Evolutionary conservation across 2,888 invertebrate genomes (phyloP).

Genomic region (Exocentrus adspersus): DNA sequence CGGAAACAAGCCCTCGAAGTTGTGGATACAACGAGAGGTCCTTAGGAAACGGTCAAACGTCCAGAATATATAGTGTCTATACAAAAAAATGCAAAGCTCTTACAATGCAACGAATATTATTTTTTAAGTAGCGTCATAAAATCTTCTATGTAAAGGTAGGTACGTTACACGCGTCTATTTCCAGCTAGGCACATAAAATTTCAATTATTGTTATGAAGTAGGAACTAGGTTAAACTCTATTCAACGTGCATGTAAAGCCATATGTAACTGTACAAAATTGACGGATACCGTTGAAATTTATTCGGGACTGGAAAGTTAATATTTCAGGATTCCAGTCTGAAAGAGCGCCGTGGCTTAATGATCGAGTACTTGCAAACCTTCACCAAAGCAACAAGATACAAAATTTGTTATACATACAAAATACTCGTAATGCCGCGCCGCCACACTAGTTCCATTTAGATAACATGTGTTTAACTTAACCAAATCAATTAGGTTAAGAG

Average conservation of each 20-base stretch:
- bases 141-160: neutral
- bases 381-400: no score
- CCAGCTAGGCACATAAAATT: neutral
- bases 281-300: neutral
- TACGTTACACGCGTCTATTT: neutral
- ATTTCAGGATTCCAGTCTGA: no score
- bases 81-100: no score
- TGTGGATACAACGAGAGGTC: no score
- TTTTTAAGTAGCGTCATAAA: neutral
- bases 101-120: neutral
- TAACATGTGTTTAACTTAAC: neutral
- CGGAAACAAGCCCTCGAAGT: no score
- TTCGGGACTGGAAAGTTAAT: no score
- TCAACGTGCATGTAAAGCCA: neutral
- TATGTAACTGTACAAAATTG: neutral
- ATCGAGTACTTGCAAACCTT: no score
- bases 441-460: neutral
- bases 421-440: neutral
- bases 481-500: neutral
- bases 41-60: no score
- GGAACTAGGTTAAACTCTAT: conserved; percentile 7
- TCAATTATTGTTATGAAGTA: no score
- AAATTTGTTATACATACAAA: no score
- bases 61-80: no score
- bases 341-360: no score